Conservation (phyloP, 2,888 invertebrate species). For the Oxystoma pomonae region DNA sequence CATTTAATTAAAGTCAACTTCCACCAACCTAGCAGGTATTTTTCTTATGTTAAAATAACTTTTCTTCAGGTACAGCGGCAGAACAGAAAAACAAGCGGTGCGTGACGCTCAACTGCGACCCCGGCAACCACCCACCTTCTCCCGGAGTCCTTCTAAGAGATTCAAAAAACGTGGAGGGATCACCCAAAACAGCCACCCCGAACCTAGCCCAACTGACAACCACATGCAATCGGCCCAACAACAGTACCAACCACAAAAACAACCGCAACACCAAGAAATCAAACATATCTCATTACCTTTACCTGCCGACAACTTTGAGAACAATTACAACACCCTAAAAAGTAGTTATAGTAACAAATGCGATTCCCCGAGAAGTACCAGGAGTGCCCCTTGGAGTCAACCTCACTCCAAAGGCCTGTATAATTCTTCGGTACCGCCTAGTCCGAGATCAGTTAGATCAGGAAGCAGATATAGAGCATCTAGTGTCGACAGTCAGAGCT, state of each 20-base stretch:
- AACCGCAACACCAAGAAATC: constrained; percentile 44
- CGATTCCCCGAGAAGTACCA: constrained; percentile 75
- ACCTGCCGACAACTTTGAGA: constrained; percentile 51
- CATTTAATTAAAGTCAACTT: too few relatives aligned
- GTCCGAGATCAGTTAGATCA: constrained; percentile 78
- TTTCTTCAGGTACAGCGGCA: constrained; percentile 51
- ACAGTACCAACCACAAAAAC: constrained; percentile 25
- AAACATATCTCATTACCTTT: constrained; percentile 56
- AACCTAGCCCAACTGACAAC: constrained; percentile 14
- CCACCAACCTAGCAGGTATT: too few relatives aligned
- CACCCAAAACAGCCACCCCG: constrained; percentile 12
- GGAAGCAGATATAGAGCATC: constrained; percentile 68
- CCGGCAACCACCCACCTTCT: constrained; percentile 56
- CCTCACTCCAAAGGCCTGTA: constrained; percentile 70
- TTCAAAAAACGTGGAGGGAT: constrained; percentile 61
- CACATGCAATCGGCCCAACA: constrained; percentile 10
- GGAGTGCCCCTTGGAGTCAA: constrained; percentile 77
- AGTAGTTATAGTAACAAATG: constrained; percentile 44
- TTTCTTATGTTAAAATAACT: neutral
- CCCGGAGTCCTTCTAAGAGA: constrained; percentile 59
- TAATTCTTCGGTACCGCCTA: constrained; percentile 53
- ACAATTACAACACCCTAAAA: constrained; percentile 32
- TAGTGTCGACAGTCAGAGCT: constrained; percentile 86
- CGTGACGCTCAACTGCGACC: constrained; percentile 49
- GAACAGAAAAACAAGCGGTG: constrained; percentile 59